Percentiles rank a stretch among this genome's conserved stretches.
phyloP scores from a whole-genome alignment of 92 coral and sea anemone species.

The Zoanthus sociatus region DNA sequence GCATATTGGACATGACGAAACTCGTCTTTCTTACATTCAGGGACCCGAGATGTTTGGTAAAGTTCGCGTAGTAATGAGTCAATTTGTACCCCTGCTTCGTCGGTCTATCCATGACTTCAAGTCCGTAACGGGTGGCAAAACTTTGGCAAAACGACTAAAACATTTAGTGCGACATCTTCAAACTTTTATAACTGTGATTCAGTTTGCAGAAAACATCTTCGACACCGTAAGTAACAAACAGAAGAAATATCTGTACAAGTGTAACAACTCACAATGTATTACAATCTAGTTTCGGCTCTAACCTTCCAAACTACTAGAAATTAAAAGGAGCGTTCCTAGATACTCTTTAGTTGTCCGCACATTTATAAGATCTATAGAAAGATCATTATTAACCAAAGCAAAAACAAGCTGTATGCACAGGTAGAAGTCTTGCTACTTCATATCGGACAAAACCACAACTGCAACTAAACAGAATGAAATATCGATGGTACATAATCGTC shows the following conservation, averaged over 20 bases:
- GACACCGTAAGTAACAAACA: not conserved
- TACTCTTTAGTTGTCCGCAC: too few species aligned
- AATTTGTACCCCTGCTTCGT: constrained; percentile 17
- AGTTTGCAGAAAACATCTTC: constrained; percentile 7
- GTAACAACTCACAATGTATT: not conserved
- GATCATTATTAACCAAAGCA: too few species aligned
- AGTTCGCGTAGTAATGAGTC: constrained; percentile 8
- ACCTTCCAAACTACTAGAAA: too few species aligned
- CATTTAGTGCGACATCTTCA: not conserved
- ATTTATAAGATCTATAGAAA: too few species aligned
- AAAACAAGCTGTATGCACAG: too few species aligned
- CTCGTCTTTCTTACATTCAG: not conserved
- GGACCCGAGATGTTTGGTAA: not conserved
- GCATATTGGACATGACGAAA: too few species aligned
- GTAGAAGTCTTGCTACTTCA: too few species aligned
- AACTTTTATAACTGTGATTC: not conserved
- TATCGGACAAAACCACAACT: too few species aligned
- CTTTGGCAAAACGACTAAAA: not conserved
- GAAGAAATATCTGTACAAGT: not conserved
- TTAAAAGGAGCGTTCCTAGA: too few species aligned
- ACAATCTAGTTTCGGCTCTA: too few species aligned
- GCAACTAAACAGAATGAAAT: too few species aligned
- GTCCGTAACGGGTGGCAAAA: constrained; percentile 3
- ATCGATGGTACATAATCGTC: too few species aligned
- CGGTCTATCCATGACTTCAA: constrained; percentile 19